phyloP scores from a whole-genome alignment of 30 jellyfish, hydroid and myxozoan species.

The Cassiopea xamachana region DNA sequence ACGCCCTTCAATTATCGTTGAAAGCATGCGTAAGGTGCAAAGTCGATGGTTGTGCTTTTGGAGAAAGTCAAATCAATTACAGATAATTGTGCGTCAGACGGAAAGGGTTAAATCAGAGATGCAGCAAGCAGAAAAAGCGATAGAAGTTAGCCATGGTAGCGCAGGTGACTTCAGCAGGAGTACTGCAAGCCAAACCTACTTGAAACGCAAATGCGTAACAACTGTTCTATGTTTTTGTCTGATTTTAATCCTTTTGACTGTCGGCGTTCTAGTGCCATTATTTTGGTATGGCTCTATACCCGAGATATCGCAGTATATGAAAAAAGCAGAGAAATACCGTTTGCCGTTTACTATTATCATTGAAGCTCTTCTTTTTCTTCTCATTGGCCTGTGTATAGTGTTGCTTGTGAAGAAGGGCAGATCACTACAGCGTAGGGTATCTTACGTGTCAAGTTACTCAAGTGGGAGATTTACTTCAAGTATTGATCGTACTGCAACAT shows the following conservation, averaged over 20 bases:
- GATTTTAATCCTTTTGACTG: not conserved
- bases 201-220: constrained; percentile 21
- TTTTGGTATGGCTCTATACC: constrained; percentile 78
- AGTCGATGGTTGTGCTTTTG: constrained; percentile 40
- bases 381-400: not conserved
- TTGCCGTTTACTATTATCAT: constrained; percentile 45
- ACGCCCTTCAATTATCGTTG: not conserved
- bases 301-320: constrained; percentile 38
- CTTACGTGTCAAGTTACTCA: constrained; percentile 49
- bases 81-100: not conserved
- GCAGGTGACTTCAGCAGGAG: constrained; percentile 73
- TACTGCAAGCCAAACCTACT: constrained; percentile 46
- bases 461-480: constrained; percentile 2
- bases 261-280: constrained; percentile 42
- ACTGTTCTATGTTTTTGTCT: not conserved
- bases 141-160: constrained; percentile 81
- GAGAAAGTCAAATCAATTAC: constrained; percentile 60
- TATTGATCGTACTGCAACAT: constrained; percentile 11
- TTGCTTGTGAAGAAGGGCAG: constrained; percentile 3
- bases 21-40: not conserved
- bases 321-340: constrained; percentile 30
- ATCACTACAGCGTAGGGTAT: constrained; percentile 38
- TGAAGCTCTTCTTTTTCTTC: constrained; percentile 18
- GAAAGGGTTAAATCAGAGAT: constrained; percentile 45
- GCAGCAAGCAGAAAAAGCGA: constrained; percentile 49